phyloP scores from a whole-genome alignment of 2,888 invertebrate species.

The Acronicta psi region DNA sequence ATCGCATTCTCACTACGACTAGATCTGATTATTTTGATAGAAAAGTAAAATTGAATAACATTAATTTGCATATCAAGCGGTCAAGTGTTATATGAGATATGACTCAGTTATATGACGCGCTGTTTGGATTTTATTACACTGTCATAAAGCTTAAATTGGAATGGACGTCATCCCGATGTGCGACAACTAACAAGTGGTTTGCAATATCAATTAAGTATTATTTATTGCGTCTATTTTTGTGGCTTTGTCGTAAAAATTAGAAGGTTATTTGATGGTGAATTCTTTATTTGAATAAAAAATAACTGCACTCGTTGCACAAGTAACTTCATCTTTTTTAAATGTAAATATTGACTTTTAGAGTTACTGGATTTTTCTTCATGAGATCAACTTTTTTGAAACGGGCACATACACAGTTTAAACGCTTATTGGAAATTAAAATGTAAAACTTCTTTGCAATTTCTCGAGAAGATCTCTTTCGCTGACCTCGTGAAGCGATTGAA shows the following conservation, averaged over 20 bases:
- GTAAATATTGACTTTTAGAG: too few relatives aligned
- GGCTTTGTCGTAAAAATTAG: background rate
- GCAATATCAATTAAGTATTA: background rate
- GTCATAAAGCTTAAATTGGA: conserved; percentile 12
- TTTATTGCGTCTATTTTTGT: background rate
- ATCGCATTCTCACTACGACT: background rate
- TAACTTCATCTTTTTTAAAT: too few relatives aligned
- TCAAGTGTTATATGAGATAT: background rate
- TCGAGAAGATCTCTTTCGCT: too few relatives aligned
- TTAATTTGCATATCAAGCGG: conserved; percentile 10
- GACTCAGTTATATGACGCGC: conserved; percentile 1
- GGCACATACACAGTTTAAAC: too few relatives aligned
- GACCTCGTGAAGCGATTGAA: too few relatives aligned
- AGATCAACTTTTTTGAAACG: too few relatives aligned
- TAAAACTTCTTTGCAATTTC: too few relatives aligned
- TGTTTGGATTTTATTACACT: conserved; percentile 5
- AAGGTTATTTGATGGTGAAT: background rate
- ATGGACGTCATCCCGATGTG: conserved; percentile 1
- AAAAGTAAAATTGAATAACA: background rate
- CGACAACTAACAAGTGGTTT: conserved; percentile 16
- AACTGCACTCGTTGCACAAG: too few relatives aligned
- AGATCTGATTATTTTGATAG: background rate
- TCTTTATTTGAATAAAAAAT: background rate
- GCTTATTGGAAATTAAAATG: too few relatives aligned
- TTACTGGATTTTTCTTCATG: too few relatives aligned